These are phyloP conservation scores for Meta bourneti DNA, from an alignment of 2,888 invertebrate species.

Conservation along the genomic window DNA sequence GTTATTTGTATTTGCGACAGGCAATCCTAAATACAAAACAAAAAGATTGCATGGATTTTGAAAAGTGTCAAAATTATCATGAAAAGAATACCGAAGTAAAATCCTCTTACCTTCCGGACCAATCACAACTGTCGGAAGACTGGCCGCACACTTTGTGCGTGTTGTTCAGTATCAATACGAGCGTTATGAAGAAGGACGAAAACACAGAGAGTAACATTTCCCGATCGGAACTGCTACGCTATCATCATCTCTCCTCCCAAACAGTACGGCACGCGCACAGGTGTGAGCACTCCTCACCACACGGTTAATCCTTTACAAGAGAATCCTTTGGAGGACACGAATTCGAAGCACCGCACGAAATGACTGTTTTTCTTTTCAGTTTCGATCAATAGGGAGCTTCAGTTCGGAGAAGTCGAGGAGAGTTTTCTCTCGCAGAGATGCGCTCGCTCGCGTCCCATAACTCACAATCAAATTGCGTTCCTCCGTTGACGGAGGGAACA, in stretches of 20 bases:
- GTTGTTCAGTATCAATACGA: conserved; percentile 54
- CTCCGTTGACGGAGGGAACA: background rate
- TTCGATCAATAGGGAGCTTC: too few species aligned
- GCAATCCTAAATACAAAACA: too few species aligned
- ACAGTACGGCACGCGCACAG: conserved; percentile 25
- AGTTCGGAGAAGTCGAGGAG: too few species aligned
- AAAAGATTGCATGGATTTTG: too few species aligned
- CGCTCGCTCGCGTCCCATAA: conserved; percentile 15
- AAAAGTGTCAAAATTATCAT: too few species aligned
- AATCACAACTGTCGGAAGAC: conserved; percentile 68
- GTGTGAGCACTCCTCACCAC: background rate
- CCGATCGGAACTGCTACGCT: conserved; percentile 15
- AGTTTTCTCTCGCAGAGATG: background rate
- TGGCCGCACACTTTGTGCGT: conserved; percentile 61
- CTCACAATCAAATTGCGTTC: background rate
- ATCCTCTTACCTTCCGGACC: conserved; percentile 68
- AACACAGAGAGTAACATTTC: conserved; percentile 73
- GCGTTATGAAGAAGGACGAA: conserved; percentile 47
- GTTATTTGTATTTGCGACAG: too few species aligned
- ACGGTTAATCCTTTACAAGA: too few species aligned
- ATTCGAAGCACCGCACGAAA: too few species aligned
- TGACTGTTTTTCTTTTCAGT: too few species aligned
- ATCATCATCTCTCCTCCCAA: conserved; percentile 24
- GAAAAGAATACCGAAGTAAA: too few species aligned
- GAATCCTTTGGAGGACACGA: too few species aligned